phyloP scores from a whole-genome alignment of 2,797 vertebrate species.

The Acrossocheilus fasciatus region DNA sequence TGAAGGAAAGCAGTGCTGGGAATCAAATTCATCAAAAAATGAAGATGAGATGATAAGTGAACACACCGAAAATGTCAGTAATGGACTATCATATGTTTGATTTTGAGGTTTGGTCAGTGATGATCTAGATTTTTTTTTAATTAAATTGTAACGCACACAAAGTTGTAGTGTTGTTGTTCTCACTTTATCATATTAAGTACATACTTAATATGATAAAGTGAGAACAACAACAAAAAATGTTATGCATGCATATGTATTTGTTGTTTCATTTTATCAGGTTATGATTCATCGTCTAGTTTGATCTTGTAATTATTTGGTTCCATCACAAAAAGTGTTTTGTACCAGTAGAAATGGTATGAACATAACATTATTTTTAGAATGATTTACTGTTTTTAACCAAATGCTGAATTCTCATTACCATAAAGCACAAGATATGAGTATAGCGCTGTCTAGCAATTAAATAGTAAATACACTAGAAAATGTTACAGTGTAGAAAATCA shows the following conservation, averaged over 20 bases:
- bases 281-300: neutral
- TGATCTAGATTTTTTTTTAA: neutral
- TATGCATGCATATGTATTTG: neutral
- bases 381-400: neutral
- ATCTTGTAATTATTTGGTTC: neutral
- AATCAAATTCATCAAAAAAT: neutral
- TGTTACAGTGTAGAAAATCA: neutral
- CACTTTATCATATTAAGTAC: no score
- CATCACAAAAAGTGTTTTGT: neutral
- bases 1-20: slow-evolving; percentile 47
- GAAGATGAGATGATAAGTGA: neutral
- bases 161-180: no score
- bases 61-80: neutral
- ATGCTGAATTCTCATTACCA: neutral
- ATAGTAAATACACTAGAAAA: neutral
- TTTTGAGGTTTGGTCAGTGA: neutral
- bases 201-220: neutral
- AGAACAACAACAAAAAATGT: neutral
- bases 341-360: neutral
- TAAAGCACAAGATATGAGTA: neutral
- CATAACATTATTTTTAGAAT: neutral
- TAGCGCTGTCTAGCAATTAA: neutral
- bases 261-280: neutral
- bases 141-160: neutral
- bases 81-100: neutral